A percentile compares a stretch with the other conserved stretches of the same genome.
These are phyloP conservation scores for Drosophila suboccidentalis DNA, from an alignment of 2,888 invertebrate species.

Conservation along the genomic window DNA sequence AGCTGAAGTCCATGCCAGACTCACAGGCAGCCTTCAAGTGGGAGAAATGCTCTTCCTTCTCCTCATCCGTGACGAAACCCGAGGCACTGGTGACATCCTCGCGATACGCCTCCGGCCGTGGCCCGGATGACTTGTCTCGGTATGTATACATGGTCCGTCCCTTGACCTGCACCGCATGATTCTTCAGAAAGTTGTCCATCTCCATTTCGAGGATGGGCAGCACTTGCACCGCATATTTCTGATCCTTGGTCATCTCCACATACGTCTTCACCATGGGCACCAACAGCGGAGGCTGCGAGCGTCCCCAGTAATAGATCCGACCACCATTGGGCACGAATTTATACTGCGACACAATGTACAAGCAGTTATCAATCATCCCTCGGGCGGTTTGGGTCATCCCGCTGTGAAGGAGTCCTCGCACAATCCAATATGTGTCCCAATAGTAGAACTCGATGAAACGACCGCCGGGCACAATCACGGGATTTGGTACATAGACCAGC, in stretches of 20 bases:
- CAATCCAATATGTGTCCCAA: conserved; percentile 98
- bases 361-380: conserved; percentile 94
- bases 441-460: conserved; percentile 96
- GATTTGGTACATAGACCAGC: conserved; percentile 93
- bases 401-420: conserved; percentile 93
- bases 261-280: conserved; percentile 94
- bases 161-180: conserved; percentile 89
- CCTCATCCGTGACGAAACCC: conserved; percentile 86
- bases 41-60: conserved; percentile 90
- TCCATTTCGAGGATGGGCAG: conserved; percentile 90
- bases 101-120: conserved; percentile 96
- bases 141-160: conserved; percentile 91
- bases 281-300: conserved; percentile 93
- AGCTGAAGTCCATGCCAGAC: conserved; percentile 98
- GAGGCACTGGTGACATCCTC: conserved; percentile 88
- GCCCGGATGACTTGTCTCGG: conserved; percentile 90
- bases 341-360: conserved; percentile 91
- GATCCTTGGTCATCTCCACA: conserved; percentile 90
- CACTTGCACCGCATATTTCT: conserved; percentile 88
- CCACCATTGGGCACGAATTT: conserved; percentile 96
- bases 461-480: conserved; percentile 95
- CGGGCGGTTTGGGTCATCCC: conserved; percentile 93
- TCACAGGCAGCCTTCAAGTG: conserved; percentile 96
- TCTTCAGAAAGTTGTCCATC: conserved; percentile 93
- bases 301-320: conserved; percentile 93